phyloP scores from a whole-genome alignment of 2,797 vertebrate genomes.

The Remorina albescens region DNA sequence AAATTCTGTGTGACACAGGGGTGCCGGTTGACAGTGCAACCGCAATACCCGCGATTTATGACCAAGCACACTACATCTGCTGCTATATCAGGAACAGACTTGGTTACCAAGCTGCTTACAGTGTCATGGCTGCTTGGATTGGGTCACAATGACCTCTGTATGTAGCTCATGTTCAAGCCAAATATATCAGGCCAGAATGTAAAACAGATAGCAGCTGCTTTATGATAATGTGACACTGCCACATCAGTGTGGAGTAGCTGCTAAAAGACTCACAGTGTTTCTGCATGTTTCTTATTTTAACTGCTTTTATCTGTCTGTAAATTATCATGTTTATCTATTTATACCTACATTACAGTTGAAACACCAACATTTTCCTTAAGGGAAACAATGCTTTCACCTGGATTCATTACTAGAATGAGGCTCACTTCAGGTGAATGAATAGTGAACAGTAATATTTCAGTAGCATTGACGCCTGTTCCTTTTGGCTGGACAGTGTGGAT shows the following conservation, averaged over 20 bases:
- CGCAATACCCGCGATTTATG: constrained; percentile 70
- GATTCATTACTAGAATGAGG: background rate
- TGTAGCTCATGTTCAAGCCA: constrained; percentile 37
- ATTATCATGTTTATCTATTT: background rate
- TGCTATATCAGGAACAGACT: constrained; percentile 69
- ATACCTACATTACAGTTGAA: background rate
- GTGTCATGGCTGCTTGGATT: constrained; percentile 34
- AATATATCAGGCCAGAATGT: constrained; percentile 26
- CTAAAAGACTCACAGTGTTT: constrained; percentile 2
- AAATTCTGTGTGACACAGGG: constrained; percentile 65
- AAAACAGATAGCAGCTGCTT: constrained; percentile 35
- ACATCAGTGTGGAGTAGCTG: constrained; percentile 14
- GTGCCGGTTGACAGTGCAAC: constrained; percentile 68
- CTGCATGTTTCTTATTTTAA: constrained; percentile 8
- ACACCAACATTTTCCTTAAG: background rate
- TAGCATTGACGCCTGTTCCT: background rate
- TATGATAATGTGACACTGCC: constrained; percentile 28
- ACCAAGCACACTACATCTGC: constrained; percentile 51
- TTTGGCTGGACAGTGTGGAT: constrained; percentile 1
- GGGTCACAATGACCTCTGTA: constrained; percentile 63
- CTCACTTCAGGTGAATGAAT: background rate
- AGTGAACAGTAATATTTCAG: background rate
- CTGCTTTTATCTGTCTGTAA: background rate
- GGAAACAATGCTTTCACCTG: background rate
- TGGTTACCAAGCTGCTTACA: constrained; percentile 33